A percentile compares a stretch with the other conserved stretches of the same genome.
Conservation (phyloP, 2,113 vertebrate species). For the Oryzias woworae region DNA sequence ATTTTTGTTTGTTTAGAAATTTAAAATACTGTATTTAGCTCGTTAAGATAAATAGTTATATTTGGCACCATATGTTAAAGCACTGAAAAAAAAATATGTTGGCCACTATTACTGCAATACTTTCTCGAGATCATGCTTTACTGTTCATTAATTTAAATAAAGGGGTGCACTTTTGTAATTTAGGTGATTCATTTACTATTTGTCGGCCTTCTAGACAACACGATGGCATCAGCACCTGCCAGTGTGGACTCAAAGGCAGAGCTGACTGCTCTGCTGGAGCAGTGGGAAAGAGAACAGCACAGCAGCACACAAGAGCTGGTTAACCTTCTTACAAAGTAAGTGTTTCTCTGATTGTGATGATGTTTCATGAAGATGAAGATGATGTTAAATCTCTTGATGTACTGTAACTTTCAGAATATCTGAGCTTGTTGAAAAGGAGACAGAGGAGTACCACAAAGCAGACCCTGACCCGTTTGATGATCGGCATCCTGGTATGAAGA, state of each 20-base stretch:
- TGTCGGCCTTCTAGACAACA: constrained; percentile 66
- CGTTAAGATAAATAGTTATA: too few species aligned
- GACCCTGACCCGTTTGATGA: constrained; percentile 99
- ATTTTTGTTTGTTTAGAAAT: too few species aligned
- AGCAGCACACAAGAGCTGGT: constrained; percentile 91
- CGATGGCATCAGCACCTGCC: constrained; percentile 84
- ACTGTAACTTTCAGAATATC: constrained; percentile 84
- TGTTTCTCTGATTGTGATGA: not conserved
- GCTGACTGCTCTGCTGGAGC: constrained; percentile 93
- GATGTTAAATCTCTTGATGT: constrained; percentile 13
- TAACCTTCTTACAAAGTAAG: constrained; percentile 91
- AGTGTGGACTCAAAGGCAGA: constrained; percentile 97
- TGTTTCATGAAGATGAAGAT: not conserved
- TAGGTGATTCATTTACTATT: too few species aligned
- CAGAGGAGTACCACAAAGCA: constrained; percentile 96
- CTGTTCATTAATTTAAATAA: too few species aligned
- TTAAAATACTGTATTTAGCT: too few species aligned
- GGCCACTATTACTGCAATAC: too few species aligned
- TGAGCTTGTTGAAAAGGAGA: constrained; percentile 96
- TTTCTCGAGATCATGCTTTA: too few species aligned
- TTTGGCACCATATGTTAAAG: too few species aligned
- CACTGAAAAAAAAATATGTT: too few species aligned
- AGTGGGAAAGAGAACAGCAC: constrained; percentile 97
- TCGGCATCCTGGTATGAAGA: constrained; percentile 88
- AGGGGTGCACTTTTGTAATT: too few species aligned